Evolutionary conservation across 2,113 vertebrate species (phyloP).

Genomic region (Etheostoma cragini): DNA sequence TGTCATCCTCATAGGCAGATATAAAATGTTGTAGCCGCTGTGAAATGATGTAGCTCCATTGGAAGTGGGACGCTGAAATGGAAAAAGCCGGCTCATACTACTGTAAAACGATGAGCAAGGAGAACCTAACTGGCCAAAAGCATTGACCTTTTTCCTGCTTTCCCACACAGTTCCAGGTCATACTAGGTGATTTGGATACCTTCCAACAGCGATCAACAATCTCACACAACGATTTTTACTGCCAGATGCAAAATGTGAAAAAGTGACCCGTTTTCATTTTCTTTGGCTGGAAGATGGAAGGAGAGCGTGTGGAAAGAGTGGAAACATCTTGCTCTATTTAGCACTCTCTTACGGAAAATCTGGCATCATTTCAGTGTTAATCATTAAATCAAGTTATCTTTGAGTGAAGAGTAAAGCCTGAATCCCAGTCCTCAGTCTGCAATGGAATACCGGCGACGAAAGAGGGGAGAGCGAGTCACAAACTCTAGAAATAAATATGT

Average conservation of each 20-base stretch:
- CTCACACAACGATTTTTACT: constrained; percentile 21
- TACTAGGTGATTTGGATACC: constrained; percentile 3
- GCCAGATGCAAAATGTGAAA: constrained; percentile 18
- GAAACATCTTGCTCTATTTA: constrained; percentile 26
- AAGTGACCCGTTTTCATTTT: constrained; percentile 9
- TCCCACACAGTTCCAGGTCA: constrained; percentile 39
- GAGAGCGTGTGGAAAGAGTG: constrained; percentile 5
- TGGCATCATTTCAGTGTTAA: constrained; percentile 40
- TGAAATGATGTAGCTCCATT: constrained; percentile 27
- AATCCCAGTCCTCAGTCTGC: background rate
- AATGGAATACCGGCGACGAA: background rate
- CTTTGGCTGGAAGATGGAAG: background rate
- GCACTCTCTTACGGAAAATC: background rate
- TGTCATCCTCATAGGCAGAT: constrained; percentile 29
- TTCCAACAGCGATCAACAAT: constrained; percentile 14
- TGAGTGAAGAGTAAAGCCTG: constrained; percentile 22
- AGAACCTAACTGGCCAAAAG: background rate
- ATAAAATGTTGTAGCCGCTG: constrained; percentile 7
- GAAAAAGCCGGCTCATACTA: constrained; percentile 23
- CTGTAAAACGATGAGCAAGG: constrained; percentile 28
- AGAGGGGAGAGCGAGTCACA: background rate
- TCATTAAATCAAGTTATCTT: constrained; percentile 30
- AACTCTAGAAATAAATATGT: background rate
- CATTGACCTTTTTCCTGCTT: constrained; percentile 6
- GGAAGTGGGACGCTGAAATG: constrained; percentile 11